Conservation (phyloP, 2,113 vertebrate genomes). For the Lasiurus borealis region DNA sequence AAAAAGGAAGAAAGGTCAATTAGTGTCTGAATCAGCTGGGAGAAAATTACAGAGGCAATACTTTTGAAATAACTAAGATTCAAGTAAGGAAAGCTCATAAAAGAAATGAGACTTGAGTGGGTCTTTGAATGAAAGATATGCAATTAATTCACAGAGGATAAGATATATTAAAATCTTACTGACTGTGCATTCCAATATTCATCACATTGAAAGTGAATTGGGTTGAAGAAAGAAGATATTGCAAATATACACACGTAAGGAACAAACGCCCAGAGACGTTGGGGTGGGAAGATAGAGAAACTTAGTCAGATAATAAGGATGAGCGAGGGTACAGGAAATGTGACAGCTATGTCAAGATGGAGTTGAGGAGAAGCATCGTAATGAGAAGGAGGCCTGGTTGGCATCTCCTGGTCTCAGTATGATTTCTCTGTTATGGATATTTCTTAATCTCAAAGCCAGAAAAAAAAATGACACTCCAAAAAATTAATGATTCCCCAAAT, state of each 20-base stretch:
- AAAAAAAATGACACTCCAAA: background rate
- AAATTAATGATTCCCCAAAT: slow-evolving; percentile 22
- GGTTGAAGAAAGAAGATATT: background rate
- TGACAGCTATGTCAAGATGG: background rate
- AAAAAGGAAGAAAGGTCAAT: background rate
- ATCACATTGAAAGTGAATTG: background rate
- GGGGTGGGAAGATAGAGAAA: background rate
- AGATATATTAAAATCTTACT: background rate
- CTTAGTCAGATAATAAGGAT: background rate
- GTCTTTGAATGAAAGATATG: background rate
- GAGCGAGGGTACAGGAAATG: background rate
- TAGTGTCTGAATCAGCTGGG: background rate
- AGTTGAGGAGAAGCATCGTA: background rate
- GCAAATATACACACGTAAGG: background rate
- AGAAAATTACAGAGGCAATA: background rate
- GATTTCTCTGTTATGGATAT: background rate
- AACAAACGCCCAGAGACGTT: background rate
- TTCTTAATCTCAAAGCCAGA: background rate
- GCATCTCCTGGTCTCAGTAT: background rate
- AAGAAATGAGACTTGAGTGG: background rate
- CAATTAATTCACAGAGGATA: background rate
- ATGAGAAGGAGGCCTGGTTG: background rate
- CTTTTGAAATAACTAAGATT: background rate
- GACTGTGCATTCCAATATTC: background rate
- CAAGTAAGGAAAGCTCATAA: background rate